phyloP scores from a whole-genome alignment of 2,888 invertebrate species.

The Mellilla xanthometata region DNA sequence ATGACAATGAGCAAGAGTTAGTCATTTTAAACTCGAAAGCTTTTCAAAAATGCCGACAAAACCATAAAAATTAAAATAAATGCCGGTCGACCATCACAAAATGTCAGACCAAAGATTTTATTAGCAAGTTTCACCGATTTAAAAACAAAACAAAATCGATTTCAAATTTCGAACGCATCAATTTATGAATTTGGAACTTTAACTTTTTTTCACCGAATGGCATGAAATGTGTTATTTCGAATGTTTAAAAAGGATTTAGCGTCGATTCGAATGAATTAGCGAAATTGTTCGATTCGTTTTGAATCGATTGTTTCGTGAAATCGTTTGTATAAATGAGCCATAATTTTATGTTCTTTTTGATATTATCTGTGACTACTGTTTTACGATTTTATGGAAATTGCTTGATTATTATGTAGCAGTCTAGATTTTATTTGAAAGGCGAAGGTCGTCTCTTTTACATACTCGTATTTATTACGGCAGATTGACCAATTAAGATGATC shows the following conservation, averaged over 20 bases:
- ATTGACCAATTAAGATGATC: no score
- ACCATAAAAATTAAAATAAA: slow-evolving; percentile 2
- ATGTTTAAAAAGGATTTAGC: slow-evolving; percentile 21
- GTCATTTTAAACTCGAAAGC: not conserved
- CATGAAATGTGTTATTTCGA: slow-evolving; percentile 41
- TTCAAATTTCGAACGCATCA: slow-evolving; percentile 62
- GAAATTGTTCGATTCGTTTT: slow-evolving; percentile 14
- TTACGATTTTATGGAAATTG: slow-evolving; percentile 34
- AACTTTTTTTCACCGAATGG: slow-evolving; percentile 37
- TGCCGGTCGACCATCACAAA: not conserved
- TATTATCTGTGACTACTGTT: slow-evolving; percentile 54
- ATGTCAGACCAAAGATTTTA: not conserved
- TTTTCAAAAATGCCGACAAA: slow-evolving; percentile 2
- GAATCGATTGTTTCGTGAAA: slow-evolving; percentile 41
- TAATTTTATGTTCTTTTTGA: slow-evolving; percentile 41
- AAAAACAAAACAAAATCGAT: slow-evolving; percentile 47
- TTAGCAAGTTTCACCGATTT: slow-evolving; percentile 19
- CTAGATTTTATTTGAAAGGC: not conserved
- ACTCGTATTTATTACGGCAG: no score
- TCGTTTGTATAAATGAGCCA: slow-evolving; percentile 39
- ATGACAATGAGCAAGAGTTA: no score
- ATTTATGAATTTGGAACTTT: slow-evolving; percentile 49
- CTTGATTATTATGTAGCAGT: slow-evolving; percentile 19
- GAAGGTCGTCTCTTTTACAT: no score
- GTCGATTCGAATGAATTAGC: slow-evolving; percentile 19